These are phyloP conservation scores for Drosophila pachea DNA, from an alignment of 1,140 invertebrate species.

Conservation along the genomic window DNA sequence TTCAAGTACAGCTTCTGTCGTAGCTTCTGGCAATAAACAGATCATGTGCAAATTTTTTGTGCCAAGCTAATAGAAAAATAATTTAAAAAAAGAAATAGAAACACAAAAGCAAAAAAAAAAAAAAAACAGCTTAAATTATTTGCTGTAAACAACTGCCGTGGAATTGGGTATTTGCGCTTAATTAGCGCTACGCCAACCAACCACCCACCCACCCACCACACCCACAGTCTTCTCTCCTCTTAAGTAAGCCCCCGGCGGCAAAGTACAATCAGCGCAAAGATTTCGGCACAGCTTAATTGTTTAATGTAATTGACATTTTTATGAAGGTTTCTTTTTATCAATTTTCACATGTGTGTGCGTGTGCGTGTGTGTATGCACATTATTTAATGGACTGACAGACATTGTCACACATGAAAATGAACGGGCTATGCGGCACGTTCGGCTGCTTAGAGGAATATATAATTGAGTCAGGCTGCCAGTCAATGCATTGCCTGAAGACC, in stretches of 20 bases:
- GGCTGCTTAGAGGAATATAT: slow-evolving; percentile 27
- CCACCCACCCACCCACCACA: neutral
- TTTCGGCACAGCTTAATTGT: slow-evolving; percentile 12
- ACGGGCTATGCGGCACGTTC: slow-evolving; percentile 45
- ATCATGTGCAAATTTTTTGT: slow-evolving; percentile 16
- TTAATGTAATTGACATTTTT: slow-evolving; percentile 42
- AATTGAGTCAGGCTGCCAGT: slow-evolving; percentile 61
- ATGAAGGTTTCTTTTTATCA: slow-evolving; percentile 17
- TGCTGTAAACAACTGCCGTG: slow-evolving; percentile 24
- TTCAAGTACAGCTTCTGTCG: slow-evolving; percentile 35
- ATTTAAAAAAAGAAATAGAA: slow-evolving; percentile 27
- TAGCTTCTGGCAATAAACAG: slow-evolving; percentile 19
- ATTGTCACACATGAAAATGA: slow-evolving; percentile 11
- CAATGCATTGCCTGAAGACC: slow-evolving; percentile 14
- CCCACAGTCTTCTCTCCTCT: neutral
- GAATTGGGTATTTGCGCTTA: slow-evolving; percentile 33
- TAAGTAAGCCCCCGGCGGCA: slow-evolving; percentile 7
- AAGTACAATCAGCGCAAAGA: slow-evolving; percentile 22
- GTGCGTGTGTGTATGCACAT: slow-evolving; percentile 19
- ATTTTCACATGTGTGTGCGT: slow-evolving; percentile 15
- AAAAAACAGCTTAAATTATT: slow-evolving; percentile 41
- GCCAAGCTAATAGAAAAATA: neutral
- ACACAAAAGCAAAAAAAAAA: slow-evolving; percentile 15
- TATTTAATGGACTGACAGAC: slow-evolving; percentile 59
- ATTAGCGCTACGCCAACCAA: slow-evolving; percentile 19